phyloP scores from a whole-genome alignment of 2,113 vertebrate species.

The Parotia lawesii region DNA sequence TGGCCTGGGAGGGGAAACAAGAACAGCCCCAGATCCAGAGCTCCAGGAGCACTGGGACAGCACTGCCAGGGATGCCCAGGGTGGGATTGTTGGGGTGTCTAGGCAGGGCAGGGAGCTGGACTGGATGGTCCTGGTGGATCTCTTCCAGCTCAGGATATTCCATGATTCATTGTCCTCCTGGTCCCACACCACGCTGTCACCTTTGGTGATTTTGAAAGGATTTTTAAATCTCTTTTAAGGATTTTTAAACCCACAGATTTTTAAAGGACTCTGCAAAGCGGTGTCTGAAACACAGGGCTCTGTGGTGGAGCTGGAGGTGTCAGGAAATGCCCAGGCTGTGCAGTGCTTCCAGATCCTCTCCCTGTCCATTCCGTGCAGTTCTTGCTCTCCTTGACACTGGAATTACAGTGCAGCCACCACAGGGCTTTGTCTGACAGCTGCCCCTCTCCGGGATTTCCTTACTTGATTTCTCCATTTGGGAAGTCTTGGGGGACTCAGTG shows the following conservation, averaged over 20 bases:
- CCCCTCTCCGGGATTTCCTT: not conserved
- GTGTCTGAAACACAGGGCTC: not conserved
- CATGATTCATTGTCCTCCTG: not conserved
- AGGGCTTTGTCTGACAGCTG: not conserved
- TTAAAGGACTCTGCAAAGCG: not conserved
- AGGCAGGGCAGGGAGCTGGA: not conserved
- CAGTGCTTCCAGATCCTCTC: not conserved
- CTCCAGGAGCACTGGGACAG: not conserved
- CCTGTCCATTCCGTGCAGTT: not conserved
- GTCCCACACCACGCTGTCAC: not conserved
- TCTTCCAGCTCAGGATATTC: not conserved
- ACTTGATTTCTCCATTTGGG: slow-evolving; percentile 4
- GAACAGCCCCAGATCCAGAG: not conserved
- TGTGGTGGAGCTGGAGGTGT: not conserved
- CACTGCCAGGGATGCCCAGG: accelerated
- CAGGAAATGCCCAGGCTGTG: not conserved
- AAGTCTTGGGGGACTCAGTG: not conserved
- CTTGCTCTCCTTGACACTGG: not conserved
- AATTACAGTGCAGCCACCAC: not conserved
- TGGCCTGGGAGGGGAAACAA: not conserved
- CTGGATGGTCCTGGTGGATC: not conserved
- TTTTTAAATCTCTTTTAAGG: not conserved
- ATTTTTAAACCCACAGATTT: not conserved
- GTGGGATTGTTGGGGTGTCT: not conserved
- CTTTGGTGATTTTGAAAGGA: not conserved